These are phyloP conservation scores for Mormyrops boulengeri DNA, from an alignment of 2,797 vertebrate genomes.

Conservation along the genomic window DNA sequence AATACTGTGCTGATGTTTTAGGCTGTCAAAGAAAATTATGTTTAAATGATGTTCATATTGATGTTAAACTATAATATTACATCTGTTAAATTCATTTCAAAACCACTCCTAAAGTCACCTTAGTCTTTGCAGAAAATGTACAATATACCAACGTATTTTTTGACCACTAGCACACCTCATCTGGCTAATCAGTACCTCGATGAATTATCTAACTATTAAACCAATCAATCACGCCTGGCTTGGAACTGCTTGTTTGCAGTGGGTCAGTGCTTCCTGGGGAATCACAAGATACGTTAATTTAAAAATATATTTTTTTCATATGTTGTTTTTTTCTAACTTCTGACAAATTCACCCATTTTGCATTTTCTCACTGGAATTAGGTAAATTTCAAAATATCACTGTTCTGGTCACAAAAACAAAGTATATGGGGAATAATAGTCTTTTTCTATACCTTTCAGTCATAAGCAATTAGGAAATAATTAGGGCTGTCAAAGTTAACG, in stretches of 20 bases:
- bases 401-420: background rate
- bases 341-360: background rate
- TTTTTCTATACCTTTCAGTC: background rate
- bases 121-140: background rate
- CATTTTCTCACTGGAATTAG: background rate
- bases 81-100: background rate
- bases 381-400: background rate
- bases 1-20: background rate
- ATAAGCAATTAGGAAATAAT: background rate
- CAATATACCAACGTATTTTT: background rate
- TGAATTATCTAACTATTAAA: background rate
- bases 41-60: background rate
- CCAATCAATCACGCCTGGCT: background rate
- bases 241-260: background rate
- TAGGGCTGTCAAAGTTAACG: too few relatives aligned
- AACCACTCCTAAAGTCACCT: background rate
- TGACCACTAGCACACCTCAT: background rate
- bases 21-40: background rate
- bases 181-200: background rate
- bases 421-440: background rate
- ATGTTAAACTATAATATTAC: background rate
- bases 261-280: background rate
- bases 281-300: background rate
- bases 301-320: background rate
- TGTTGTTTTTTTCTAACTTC: background rate